Evolutionary conservation across 2,888 invertebrate species (phyloP), one percentile per base, ranked within the genome.

Genomic region (Tetheella fluctuosa): DNA sequence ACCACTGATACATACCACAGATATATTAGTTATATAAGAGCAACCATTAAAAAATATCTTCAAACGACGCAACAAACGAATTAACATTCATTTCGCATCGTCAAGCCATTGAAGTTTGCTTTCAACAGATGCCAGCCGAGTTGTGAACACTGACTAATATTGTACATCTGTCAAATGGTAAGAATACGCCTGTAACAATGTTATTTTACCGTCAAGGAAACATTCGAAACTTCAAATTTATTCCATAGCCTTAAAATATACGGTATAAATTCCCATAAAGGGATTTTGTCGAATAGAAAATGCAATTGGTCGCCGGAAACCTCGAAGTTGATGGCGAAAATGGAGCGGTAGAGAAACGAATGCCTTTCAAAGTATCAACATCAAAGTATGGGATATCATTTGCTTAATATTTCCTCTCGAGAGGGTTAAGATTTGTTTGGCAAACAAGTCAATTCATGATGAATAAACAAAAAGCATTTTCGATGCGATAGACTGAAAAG

Each of bases 111-210:
- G 83, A 85, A 85, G 82, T 84, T 85, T 78, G 80, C 80, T 83
- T 81, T 81, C 80, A 81, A 70, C 80, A 78, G 73, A 76, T 79
- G 79, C 74, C 79, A 69, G 69, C 62, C 57, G 69, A 76, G 67
- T 73, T 74, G 69, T 69, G 76, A 83, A 80, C 82, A 75, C 79
- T 88, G 88, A 89, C 83, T 86, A 88, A 88, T 88, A 84, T 79
- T 81, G 76, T 78, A 77, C 83, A 86, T 89, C 83, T 85, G 83
- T 88, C 87, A 88, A 86, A 84, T 74, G 79, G 69, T 73, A 78
- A 79, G 80, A 83, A 83, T 79, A 63, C 70, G 63, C 63, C 62
- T 61, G 61, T 60, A 55, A 65, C 72, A 68, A 72, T 71, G 63
- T 66, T 63, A 59, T 69, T 67, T 71, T 70, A 64, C 68, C 59